Percentiles rank a stretch among this genome's conserved stretches.
Conservation (phyloP, 2,888 invertebrate species). For the Synanthedon vespiformis region DNA sequence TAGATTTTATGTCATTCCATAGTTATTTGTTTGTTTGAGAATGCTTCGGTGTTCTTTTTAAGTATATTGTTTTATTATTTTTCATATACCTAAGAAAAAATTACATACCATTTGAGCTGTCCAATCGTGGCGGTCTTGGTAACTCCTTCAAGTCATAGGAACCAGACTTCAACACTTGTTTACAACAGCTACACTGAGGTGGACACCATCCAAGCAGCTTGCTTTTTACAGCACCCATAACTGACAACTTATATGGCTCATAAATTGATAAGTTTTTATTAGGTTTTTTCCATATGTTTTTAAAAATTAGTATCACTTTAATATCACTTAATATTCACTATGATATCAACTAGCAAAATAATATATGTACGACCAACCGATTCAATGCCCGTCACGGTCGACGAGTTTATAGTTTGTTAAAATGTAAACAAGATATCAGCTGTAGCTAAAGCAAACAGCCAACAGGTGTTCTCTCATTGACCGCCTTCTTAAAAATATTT, state of each 20-base stretch:
- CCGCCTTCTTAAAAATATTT: not conserved
- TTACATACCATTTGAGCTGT: constrained; percentile 42
- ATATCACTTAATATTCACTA: constrained; percentile 25
- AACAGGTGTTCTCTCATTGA: constrained; percentile 7
- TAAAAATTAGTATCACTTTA: constrained; percentile 17
- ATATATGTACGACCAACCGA: constrained; percentile 25
- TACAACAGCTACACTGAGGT: constrained; percentile 34
- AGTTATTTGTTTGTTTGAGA: too few relatives aligned
- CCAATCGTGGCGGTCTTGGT: constrained; percentile 45
- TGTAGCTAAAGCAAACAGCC: constrained; percentile 22
- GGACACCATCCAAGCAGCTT: constrained; percentile 33
- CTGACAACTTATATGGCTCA: constrained; percentile 3
- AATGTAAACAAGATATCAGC: constrained; percentile 40
- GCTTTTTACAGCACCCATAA: constrained; percentile 51
- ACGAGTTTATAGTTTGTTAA: constrained; percentile 24
- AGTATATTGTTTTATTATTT: too few relatives aligned
- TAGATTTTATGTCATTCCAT: too few relatives aligned
- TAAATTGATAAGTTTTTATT: constrained; percentile 3
- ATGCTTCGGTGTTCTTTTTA: too few relatives aligned
- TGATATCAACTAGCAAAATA: constrained; percentile 16
- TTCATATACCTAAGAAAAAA: too few relatives aligned
- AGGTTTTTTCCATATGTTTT: not conserved
- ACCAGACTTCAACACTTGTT: constrained; percentile 24
- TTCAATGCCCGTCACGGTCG: constrained; percentile 16
- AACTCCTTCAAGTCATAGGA: constrained; percentile 50